These are phyloP conservation scores for Diachasma alloeum DNA, from an alignment of 1,140 invertebrate species.

Conservation along the genomic window DNA sequence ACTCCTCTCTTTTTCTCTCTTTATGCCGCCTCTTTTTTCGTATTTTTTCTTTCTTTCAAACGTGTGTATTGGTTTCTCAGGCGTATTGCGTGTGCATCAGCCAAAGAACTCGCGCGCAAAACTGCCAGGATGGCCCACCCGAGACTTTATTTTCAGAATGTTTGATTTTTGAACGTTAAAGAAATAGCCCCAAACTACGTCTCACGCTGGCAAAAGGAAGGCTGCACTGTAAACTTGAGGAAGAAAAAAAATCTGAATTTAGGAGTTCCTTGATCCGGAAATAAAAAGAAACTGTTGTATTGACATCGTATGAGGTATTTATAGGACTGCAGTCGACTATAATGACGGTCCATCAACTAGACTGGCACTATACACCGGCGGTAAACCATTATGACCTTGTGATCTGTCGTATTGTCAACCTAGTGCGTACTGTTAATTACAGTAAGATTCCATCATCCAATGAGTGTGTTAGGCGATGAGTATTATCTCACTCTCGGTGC, in stretches of 20 bases:
- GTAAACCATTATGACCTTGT: too few relatives aligned
- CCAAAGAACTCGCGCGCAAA: background rate
- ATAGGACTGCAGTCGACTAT: background rate
- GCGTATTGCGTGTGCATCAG: slow-evolving; percentile 11
- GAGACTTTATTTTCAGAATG: slow-evolving; percentile 60
- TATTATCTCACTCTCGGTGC: too few relatives aligned
- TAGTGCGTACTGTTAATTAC: too few relatives aligned
- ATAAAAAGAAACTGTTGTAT: slow-evolving; percentile 16
- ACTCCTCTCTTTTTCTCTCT: background rate
- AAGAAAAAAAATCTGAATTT: slow-evolving; percentile 41
- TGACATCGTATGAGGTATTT: slow-evolving; percentile 24
- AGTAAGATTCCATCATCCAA: too few relatives aligned
- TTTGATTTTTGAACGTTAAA: slow-evolving; percentile 57
- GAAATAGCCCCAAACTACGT: slow-evolving; percentile 14
- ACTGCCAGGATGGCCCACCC: slow-evolving; percentile 38
- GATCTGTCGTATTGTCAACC: too few relatives aligned
- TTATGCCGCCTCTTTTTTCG: background rate
- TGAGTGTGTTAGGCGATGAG: too few relatives aligned
- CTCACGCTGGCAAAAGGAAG: slow-evolving; percentile 1
- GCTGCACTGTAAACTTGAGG: slow-evolving; percentile 17
- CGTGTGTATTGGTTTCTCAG: background rate
- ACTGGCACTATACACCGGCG: too few relatives aligned
- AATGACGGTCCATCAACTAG: too few relatives aligned
- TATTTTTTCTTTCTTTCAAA: background rate
- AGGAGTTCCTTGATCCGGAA: slow-evolving; percentile 58